Base-by-base conservation (phyloP, 2,888 invertebrate genomes). In the Leptinotarsa rubiginosa region DNA sequence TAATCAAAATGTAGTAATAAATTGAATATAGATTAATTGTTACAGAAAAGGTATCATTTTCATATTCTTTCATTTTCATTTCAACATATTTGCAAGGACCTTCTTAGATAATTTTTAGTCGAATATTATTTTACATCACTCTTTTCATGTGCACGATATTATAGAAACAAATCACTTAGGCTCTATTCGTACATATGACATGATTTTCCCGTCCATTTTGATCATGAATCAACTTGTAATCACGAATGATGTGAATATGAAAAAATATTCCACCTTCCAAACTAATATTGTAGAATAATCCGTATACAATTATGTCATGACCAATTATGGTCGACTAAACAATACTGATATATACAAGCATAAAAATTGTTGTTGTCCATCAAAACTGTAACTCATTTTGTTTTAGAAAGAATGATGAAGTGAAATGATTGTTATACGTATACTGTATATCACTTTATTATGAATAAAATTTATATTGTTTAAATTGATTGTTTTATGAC, bases 371-470 rank as follows among this genome's bases (percentile, higher is more conserved):
- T 81, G 78, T 79, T 81, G 78, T 80, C 69, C 65, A 69, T 71
- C 73, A 77, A 69, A 74, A 70, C 59, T 77, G 52, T 78, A 73
- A 72, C 31, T 71, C 75, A 72, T 75, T 77, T 75, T 75, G 75
- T 79, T 78, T 77, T 78, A 75, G 78, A 77, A 73, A 76, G 72
- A 62, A 31, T 41, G 25, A 65, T 76, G 72, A 79, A 77, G 75
- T 75, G 68, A 74, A 73, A 75, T 77, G 72, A 79, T 80, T 79
- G 79, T 81, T 80, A 79, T 77, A 76, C 75, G 76, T 78, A 78
- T 79, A 82, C 76, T 81, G 80, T 79, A 82, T 82, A 83, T 83
- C 80, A 81, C 18, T 81, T 82, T 80, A 82, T 79, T 81, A 82
- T 76, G 77, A 82, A 80, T 80, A 78, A 80, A 79, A 77, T 81